Percentiles rank a stretch among this genome's conserved stretches.
Evolutionary conservation across 2,113 vertebrate species (phyloP).

Genomic region (Protobothrops flavoviridis): DNA sequence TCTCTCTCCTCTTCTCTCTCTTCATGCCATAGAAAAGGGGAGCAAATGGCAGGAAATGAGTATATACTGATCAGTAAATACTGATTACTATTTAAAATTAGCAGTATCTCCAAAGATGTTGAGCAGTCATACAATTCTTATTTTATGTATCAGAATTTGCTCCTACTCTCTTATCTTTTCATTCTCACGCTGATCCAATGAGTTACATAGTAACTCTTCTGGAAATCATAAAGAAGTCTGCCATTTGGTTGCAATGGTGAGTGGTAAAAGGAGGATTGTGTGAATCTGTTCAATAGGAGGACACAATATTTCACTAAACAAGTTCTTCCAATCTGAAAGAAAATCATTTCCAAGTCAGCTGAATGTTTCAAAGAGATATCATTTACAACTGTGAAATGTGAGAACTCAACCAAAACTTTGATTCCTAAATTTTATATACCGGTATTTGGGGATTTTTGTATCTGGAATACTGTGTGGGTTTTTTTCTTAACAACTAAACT

Average conservation of each 20-base stretch:
- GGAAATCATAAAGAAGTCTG: background rate
- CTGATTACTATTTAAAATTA: background rate
- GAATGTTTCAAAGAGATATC: background rate
- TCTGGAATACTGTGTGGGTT: background rate
- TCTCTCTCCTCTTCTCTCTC: background rate
- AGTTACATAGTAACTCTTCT: background rate
- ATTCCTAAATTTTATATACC: background rate
- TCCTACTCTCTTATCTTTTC: background rate
- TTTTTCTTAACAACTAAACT: background rate
- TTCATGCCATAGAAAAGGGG: background rate
- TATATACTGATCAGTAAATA: background rate
- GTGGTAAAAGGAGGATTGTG: background rate
- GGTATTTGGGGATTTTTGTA: background rate
- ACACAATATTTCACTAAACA: background rate
- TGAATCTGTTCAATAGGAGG: background rate
- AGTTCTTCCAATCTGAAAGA: background rate
- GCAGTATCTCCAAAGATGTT: background rate
- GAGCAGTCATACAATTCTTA: background rate
- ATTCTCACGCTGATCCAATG: background rate
- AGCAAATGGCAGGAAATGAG: background rate
- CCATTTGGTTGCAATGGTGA: background rate
- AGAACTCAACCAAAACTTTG: background rate
- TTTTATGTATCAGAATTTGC: background rate
- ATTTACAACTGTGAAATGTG: background rate
- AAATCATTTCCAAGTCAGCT: background rate